A percentile compares a stretch with the other conserved stretches of the same genome.
Evolutionary conservation across 2,113 vertebrate genomes (phyloP).

Genomic region (Dascyllus trimaculatus): DNA sequence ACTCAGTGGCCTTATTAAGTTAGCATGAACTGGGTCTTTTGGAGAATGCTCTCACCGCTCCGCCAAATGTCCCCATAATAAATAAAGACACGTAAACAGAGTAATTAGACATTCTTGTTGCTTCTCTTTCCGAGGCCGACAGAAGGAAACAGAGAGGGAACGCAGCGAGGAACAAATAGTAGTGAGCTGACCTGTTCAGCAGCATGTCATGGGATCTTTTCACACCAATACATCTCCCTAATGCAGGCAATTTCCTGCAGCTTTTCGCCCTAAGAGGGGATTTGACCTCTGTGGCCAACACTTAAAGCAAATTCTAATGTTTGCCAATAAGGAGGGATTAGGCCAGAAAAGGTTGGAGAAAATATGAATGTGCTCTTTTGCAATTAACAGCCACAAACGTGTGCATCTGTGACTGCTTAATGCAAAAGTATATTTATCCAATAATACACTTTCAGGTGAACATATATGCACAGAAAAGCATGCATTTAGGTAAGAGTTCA

Average conservation of each 20-base stretch:
- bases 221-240: slow-evolving; percentile 87
- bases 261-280: slow-evolving; percentile 81
- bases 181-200: slow-evolving; percentile 72
- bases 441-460: slow-evolving; percentile 6
- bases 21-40: not conserved
- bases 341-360: slow-evolving; percentile 32
- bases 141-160: slow-evolving; percentile 37
- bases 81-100: slow-evolving; percentile 15
- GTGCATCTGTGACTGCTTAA: not conserved
- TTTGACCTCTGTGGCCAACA: slow-evolving; percentile 78
- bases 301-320: slow-evolving; percentile 80
- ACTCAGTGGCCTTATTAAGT: not conserved
- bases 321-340: slow-evolving; percentile 81
- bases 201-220: slow-evolving; percentile 82
- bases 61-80: not conserved
- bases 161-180: slow-evolving; percentile 50
- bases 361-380: slow-evolving; percentile 31
- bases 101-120: slow-evolving; percentile 38
- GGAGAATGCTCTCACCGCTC: not conserved
- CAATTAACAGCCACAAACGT: slow-evolving; percentile 29
- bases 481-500: not conserved
- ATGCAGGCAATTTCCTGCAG: slow-evolving; percentile 88
- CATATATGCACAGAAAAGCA: not conserved
- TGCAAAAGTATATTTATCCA: not conserved
- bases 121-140: slow-evolving; percentile 4